Conservation (phyloP, 2,113 vertebrate genomes). For the Cavia aperea region DNA sequence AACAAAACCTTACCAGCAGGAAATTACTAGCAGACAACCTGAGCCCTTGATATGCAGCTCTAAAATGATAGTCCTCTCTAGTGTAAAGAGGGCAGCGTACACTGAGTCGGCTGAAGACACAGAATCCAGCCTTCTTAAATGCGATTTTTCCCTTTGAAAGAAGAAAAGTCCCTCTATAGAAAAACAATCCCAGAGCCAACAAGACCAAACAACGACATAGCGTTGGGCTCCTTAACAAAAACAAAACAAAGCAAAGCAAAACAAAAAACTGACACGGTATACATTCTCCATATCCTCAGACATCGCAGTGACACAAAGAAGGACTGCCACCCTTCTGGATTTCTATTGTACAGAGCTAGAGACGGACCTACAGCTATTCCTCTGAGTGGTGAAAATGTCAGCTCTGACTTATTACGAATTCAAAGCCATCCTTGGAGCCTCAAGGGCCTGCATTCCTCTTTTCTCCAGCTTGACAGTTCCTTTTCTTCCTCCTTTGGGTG, state of each 20-base stretch:
- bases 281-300: not conserved
- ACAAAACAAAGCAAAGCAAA: not conserved
- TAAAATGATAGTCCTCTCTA: not conserved
- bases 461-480: not conserved
- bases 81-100: not conserved
- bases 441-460: not conserved
- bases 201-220: not conserved
- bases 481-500: not conserved
- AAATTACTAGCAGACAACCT: not conserved
- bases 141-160: not conserved
- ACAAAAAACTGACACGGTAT: not conserved
- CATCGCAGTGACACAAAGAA: conserved; percentile 29
- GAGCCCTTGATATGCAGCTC: not conserved
- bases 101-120: not conserved
- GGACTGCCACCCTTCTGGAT: not conserved
- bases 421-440: not conserved
- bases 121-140: not conserved
- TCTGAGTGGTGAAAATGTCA: not conserved
- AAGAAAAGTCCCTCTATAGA: not conserved
- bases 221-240: not conserved
- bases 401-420: not conserved
- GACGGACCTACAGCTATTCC: not conserved
- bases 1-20: not conserved
- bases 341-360: conserved; percentile 7
- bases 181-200: conserved; percentile 27